Base-by-base conservation (phyloP, 2,888 invertebrate genomes). In the Euplexia lucipara region DNA sequence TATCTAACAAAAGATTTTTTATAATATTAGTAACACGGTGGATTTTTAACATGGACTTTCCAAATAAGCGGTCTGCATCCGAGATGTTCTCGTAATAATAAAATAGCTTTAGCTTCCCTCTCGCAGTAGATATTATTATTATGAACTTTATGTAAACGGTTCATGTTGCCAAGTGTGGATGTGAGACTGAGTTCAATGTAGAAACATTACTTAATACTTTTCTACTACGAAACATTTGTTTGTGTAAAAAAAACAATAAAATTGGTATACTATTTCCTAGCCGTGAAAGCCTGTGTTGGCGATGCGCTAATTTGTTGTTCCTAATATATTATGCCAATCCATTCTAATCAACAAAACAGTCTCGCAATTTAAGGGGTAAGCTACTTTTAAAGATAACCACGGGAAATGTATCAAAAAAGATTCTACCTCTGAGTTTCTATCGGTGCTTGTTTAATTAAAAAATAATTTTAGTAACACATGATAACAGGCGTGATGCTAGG, bases 31-130 rank as follows among this genome's bases (percentile, higher is more conserved):
- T 22, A 37, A 49, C 6, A 14, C 44, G 8, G 32, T 64, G 26
- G 49, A 71, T 54, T 77, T 72, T 67, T 42, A 66, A 58, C 20
- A 30, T 60, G 65, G 69, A 53, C 59, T 78, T 32, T 54, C 30
- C 18, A 44, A 65, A 60, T 61, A 60, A 61, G 45, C 42, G 42
- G 9, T 7, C 26, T 41, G 20, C 54, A 44, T 30, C 26, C 45
- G 14, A 35, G 9, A 20, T 37, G 52, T 30, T 42, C 30, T 18
- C 20, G n/a, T 18, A 14, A 37, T 48, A 67, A 58, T 62, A 63
- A 16, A 30, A 62, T 16, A 30, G 65, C 63, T 48, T 44, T 44
- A 35, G 42, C 22, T 20, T 34, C 41, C 30, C 22, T 47, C 42
- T 49, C 22, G 30, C 3, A 32, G 18, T 65, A 41, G n/a, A n/a